Conservation (phyloP, 2,888 invertebrate genomes). For the Tridacna gigas region DNA sequence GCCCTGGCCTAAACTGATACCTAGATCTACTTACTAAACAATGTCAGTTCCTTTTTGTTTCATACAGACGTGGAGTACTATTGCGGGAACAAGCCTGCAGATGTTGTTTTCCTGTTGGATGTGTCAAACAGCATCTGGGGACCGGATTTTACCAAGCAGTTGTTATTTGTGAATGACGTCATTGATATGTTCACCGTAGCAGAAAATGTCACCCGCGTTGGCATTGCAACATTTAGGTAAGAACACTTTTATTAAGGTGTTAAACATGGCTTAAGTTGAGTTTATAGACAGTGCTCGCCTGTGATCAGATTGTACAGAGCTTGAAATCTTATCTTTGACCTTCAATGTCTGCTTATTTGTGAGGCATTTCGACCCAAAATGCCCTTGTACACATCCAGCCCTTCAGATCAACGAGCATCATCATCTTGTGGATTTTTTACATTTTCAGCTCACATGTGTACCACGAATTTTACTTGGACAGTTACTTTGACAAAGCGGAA, state of each 20-base stretch:
- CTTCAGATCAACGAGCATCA: too few relatives aligned
- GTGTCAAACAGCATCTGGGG: conserved; percentile 81
- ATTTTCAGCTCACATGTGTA: conserved; percentile 59
- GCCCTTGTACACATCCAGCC: too few relatives aligned
- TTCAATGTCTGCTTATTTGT: too few relatives aligned
- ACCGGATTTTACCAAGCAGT: conserved; percentile 77
- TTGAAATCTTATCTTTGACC: too few relatives aligned
- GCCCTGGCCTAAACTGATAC: too few relatives aligned
- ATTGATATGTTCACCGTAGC: conserved; percentile 78
- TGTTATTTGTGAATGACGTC: conserved; percentile 78
- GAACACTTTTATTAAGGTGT: background rate
- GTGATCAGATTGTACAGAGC: too few relatives aligned
- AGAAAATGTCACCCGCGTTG: conserved; percentile 75
- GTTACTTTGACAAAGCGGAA: conserved; percentile 57
- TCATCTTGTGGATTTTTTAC: background rate
- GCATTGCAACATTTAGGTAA: conserved; percentile 75
- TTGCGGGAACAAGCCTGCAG: conserved; percentile 74
- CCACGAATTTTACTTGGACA: conserved; percentile 72
- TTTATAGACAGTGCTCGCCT: too few relatives aligned
- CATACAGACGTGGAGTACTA: conserved; percentile 68
- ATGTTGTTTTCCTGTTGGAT: conserved; percentile 75
- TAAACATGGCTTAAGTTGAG: too few relatives aligned
- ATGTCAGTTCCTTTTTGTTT: background rate
- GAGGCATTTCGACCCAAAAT: too few relatives aligned
- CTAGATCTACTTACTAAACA: background rate